phyloP scores from a whole-genome alignment of 2,888 invertebrate genomes.

The Heliconius ethilla region DNA sequence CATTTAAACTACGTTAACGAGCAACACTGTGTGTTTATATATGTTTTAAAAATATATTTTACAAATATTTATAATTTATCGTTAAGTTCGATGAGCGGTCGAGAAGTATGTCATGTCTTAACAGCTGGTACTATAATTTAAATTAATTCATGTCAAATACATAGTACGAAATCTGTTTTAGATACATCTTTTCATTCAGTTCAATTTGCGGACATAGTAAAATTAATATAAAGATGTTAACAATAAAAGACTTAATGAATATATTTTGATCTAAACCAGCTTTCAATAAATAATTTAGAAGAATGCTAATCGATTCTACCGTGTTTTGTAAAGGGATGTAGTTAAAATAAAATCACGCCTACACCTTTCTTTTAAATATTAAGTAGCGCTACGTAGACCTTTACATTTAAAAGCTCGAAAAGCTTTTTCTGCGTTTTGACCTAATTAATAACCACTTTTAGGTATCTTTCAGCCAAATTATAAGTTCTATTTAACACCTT shows the following conservation, averaged over 20 bases:
- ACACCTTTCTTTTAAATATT: neutral
- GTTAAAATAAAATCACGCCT: neutral
- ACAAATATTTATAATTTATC: neutral
- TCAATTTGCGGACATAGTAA: neutral
- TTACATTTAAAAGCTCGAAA: neutral
- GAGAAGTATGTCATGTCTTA: too few species aligned
- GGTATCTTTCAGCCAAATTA: neutral
- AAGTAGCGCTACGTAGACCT: neutral
- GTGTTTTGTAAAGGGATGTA: neutral
- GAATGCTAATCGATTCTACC: neutral
- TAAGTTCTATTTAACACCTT: neutral
- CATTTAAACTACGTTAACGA: neutral
- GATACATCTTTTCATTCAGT: neutral
- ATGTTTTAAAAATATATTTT: neutral
- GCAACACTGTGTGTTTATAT: neutral
- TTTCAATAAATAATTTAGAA: neutral
- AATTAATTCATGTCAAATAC: conserved; percentile 2
- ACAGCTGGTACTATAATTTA: neutral
- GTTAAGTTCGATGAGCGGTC: neutral
- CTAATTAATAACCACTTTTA: neutral
- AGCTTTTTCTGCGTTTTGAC: neutral
- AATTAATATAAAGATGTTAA: conserved; percentile 1
- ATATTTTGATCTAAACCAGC: neutral
- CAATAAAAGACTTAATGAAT: neutral
- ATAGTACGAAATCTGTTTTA: neutral